Base-by-base conservation (phyloP, 2,888 invertebrate genomes). In the Carabus problematicus region DNA sequence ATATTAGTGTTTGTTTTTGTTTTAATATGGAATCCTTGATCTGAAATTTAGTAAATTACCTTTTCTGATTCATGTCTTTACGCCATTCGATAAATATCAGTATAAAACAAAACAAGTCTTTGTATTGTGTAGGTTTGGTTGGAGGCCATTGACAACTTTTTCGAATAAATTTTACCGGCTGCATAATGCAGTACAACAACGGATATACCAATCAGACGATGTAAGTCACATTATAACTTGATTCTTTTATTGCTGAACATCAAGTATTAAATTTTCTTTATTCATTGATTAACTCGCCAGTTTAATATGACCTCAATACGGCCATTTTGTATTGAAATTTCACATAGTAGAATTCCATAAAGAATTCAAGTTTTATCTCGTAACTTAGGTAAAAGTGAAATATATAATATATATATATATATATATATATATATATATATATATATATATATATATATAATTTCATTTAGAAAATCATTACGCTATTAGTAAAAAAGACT, bases 151-250 rank as follows among this genome's bases (percentile, higher is more conserved):
- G 74, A 73, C 73, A 73, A 70, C 71, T 70, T 71, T 70, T 74
- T 70, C 71, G 72, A 74, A 72, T 72, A 72, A 73, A 47, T 61
- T 55, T 70, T 75, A 74, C 75, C 73, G 74, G 74, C 79, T 79
- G 80, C 78, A 81, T 78, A 75, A 83, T 81, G 80, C 83, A 83
- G 82, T 83, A 81, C 78, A 81, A 79, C 76, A 82, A 82, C 79
- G 81, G 82, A 74, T 83, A 81, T 77, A 81, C 81, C 72, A 81
- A 81, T 75, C 81, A 80, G 73, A 79, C 80, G 74, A 77, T 78
- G 79, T 79, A 77, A 77, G 80, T 79, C 75, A 66, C 47, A 29
- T 41, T 45, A 45, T 39, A 69, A 40, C 47, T 55, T 62, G 41
- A 45, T 62, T 69, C 42, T 64, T 16, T 56, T 39, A 55, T 40